Evolutionary conservation across 2,888 invertebrate species (phyloP), one percentile per base, ranked within the genome.

Genomic region (Bombyx huttoni): DNA sequence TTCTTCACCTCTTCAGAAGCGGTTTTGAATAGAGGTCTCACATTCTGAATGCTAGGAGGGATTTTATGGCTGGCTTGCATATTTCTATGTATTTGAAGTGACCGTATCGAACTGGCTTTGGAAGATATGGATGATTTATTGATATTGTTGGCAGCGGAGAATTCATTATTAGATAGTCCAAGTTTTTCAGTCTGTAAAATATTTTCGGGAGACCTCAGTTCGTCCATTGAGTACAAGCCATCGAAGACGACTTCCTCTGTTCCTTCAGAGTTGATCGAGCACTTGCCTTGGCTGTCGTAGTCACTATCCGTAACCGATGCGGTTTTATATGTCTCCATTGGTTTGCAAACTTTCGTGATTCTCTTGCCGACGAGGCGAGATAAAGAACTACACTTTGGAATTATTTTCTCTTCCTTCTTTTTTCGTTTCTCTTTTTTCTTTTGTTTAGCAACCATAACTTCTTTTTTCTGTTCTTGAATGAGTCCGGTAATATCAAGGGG

Each of bases 211-310:
- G 76, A 74, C 48, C 71, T 78, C 1, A 75, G 56, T 46, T 81
- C 79, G n/a, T 81, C 82, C 75, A 82, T 81, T 33, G 75, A 73
- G 54, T 70, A 82, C 12, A 78, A 56, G 14, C 79, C 79, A 53
- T 84, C 86, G 50, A 78, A 51, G 1, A 82, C 73, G 46, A 73
- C 64, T 5, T 66, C 56, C 14, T 74, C 74, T 52, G 64, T 71
- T 1, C 58, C 63, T 54, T 75, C 77, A 0, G 75, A 72, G 47
- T 66, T 64, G 5, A 67, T 8, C 0, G 77, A 78, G 2, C 67
- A 68, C 51, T 77, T 80, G n/a, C 69, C 74, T 67, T 78, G 81
- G 52, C 73, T 80, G 33, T 76, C 77, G 24, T 70, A 72, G 56
- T 78, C 78, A 53, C 73, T 79, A 48, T 76, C 75, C 48, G 64